phyloP scores from a whole-genome alignment of 2,797 vertebrate species.

The Steatocranus sp. region DNA sequence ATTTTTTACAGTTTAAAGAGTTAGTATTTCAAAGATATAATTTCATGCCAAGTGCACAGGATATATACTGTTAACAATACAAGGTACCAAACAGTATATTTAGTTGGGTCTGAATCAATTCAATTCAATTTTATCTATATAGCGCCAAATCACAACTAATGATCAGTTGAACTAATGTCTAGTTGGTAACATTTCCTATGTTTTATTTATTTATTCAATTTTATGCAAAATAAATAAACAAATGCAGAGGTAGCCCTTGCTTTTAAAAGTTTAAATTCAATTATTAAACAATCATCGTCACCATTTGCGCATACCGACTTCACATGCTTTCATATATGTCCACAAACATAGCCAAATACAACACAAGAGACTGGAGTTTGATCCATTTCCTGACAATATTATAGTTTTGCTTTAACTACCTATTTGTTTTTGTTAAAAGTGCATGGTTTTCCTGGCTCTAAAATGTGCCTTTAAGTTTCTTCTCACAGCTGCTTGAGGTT shows the following conservation, averaged over 20 bases:
- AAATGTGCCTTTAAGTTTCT: neutral
- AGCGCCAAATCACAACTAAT: neutral
- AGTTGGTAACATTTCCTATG: neutral
- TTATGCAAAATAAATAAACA: accelerated
- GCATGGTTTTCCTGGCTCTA: neutral
- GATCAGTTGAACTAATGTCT: neutral
- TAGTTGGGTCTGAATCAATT: neutral
- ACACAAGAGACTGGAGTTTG: neutral
- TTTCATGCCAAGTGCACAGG: neutral
- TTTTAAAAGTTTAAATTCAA: neutral
- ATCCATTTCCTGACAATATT: neutral
- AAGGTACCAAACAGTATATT: neutral
- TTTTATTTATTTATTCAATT: neutral
- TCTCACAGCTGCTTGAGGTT: neutral
- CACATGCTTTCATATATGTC: neutral
- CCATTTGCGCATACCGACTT: neutral
- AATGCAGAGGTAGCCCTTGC: neutral
- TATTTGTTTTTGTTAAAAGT: neutral
- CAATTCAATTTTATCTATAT: neutral
- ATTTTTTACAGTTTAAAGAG: neutral
- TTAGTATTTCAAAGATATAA: neutral
- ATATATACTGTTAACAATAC: neutral
- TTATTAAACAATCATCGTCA: neutral
- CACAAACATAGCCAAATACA: neutral
- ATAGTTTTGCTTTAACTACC: neutral